Base-by-base conservation (phyloP, 2,888 invertebrate genomes). In the Troides aeacus region DNA sequence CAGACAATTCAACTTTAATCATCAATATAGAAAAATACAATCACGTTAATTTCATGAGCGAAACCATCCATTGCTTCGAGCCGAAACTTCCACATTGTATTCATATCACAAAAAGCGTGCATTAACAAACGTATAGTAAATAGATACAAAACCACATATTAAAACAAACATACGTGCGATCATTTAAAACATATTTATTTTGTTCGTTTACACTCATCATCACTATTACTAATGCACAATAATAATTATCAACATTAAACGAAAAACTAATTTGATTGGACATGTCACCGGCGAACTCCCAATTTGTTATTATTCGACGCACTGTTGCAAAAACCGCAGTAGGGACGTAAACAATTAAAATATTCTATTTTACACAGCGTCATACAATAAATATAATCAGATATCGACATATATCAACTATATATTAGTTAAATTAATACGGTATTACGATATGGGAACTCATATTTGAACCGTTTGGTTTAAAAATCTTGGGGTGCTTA, bases 291-390 rank as follows among this genome's bases (percentile, higher is more conserved):
- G 77, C 78, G 71, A 71, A 78, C 73, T 73, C 72, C 78, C 80
- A 84, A 83, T 88, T 85, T 80, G 83, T 85, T 84, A 85, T 86
- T 84, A 84, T 83, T 81, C 82, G 79, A 77, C 76, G 80, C 79
- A 76, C 77, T 77, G 80, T 79, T 73, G 78, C 84, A 79, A 77
- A 83, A 84, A 89, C 88, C 89, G 81, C 90, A 88, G 78, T 76
- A 78, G 79, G 77, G 79, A 81, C 82, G 83, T 82, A 83, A 85
- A 88, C 84, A 88, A 89, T 87, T 88, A 87, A 84, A 82, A 82
- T 83, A 76, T 77, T 76, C 75, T 69, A 69, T 69, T 61, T 70
- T 66, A 62, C 58, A 62, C 62, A 58, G 70, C 53, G 46, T 24
- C 53, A 21, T 36, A 66, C 64, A 36, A 70, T 71, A 75, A 75